Conservation (phyloP, 2,797 vertebrate genomes). For the Ctenochaetus hawaiiensis region DNA sequence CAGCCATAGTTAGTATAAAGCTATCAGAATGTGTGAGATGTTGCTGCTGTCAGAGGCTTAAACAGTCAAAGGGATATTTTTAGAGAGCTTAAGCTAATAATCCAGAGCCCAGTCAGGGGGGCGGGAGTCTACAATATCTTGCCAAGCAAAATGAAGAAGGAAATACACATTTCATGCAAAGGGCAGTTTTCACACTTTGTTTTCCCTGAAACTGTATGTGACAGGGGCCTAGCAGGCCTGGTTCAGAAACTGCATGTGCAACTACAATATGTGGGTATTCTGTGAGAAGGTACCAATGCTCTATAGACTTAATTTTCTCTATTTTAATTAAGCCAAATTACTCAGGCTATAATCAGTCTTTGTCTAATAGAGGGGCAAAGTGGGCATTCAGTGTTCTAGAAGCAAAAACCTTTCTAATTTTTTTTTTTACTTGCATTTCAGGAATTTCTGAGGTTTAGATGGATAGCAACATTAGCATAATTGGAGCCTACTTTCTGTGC, state of each 20-base stretch:
- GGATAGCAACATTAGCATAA: background rate
- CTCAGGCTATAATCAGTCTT: constrained; percentile 3
- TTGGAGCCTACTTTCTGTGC: background rate
- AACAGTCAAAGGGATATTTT: constrained; percentile 86
- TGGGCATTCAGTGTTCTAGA: background rate
- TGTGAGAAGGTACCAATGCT: constrained; percentile 16
- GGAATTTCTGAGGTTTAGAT: background rate
- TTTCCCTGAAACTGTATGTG: constrained; percentile 53
- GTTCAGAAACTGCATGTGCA: constrained; percentile 37
- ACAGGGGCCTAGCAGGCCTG: constrained; percentile 52
- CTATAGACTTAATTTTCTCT: background rate
- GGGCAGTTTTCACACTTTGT: constrained; percentile 68
- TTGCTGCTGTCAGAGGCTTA: constrained; percentile 83
- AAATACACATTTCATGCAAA: constrained; percentile 71
- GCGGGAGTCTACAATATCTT: constrained; percentile 67
- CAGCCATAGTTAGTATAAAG: constrained; percentile 79
- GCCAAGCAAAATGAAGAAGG: constrained; percentile 74
- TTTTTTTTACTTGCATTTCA: background rate
- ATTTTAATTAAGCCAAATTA: constrained; percentile 27
- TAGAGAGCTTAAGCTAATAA: constrained; percentile 87
- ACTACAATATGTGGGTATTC: constrained; percentile 6
- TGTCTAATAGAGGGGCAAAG: background rate
- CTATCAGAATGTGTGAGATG: constrained; percentile 83
- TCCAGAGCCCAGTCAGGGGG: constrained; percentile 75
- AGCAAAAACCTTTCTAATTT: background rate